A percentile compares a stretch with the other conserved stretches of the same genome.
phyloP scores from a whole-genome alignment of 2,113 vertebrate species.

The Centropus unirufus region DNA sequence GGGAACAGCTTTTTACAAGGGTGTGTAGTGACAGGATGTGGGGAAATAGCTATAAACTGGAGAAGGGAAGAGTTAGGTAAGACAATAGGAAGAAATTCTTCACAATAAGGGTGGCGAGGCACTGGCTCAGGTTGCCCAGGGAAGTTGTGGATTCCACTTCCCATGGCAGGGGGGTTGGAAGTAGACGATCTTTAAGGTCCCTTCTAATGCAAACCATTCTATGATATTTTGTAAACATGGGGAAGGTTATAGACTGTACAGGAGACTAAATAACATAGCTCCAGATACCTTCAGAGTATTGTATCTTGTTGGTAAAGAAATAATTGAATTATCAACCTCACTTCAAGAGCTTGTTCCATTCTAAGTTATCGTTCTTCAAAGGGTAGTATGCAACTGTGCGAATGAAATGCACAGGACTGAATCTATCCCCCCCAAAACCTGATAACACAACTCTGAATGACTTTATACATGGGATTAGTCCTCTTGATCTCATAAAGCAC shows the following conservation, averaged over 20 bases:
- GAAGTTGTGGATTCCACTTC: no score
- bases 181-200: no score
- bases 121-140: no score
- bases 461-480: background rate
- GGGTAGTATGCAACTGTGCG: background rate
- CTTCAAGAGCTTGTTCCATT: background rate
- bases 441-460: background rate
- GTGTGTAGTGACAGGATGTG: no score
- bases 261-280: background rate
- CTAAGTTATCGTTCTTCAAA: background rate
- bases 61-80: no score
- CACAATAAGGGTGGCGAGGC: no score
- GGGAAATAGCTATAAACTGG: no score
- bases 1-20: no score
- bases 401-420: background rate
- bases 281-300: background rate
- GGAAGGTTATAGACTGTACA: background rate
- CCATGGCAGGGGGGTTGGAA: no score
- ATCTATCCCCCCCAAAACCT: background rate
- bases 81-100: no score
- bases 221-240: background rate
- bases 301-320: background rate
- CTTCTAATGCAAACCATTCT: no score
- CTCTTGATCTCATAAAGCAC: background rate
- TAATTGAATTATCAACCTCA: background rate